Conservation (phyloP, 2,888 invertebrate species). For the Eueremaeus valkanovi region DNA sequence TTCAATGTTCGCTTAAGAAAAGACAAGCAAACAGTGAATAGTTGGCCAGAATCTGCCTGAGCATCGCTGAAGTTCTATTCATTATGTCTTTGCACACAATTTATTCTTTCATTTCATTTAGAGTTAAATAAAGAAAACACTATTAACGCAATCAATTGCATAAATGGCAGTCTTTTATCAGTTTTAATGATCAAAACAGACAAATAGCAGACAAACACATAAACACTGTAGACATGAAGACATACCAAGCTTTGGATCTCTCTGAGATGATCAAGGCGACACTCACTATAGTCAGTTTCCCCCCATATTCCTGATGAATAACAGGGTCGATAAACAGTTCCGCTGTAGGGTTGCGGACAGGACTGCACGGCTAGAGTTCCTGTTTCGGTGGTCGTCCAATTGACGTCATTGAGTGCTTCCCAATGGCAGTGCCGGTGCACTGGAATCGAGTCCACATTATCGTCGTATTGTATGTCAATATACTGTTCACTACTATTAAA, state of each 20-base stretch:
- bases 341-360: slow-evolving; percentile 47
- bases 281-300: slow-evolving; percentile 47
- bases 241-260: slow-evolving; percentile 48
- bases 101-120: slow-evolving; percentile 28
- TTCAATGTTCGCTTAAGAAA: neutral
- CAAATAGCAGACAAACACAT: slow-evolving; percentile 38
- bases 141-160: neutral
- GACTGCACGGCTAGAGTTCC: slow-evolving; percentile 46
- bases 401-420: slow-evolving; percentile 35
- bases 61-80: neutral
- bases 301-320: slow-evolving; percentile 48
- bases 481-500: slow-evolving; percentile 20
- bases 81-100: slow-evolving; percentile 12
- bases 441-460: slow-evolving; percentile 30
- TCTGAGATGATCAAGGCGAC: slow-evolving; percentile 47
- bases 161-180: slow-evolving; percentile 6
- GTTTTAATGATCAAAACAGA: neutral
- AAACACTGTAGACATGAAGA: no score
- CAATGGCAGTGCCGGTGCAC: slow-evolving; percentile 42
- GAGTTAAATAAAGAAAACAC: neutral
- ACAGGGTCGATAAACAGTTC: slow-evolving; percentile 48
- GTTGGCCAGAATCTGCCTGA: neutral
- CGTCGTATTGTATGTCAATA: slow-evolving; percentile 26
- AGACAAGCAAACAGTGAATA: no score
- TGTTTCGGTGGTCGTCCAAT: slow-evolving; percentile 47